Evolutionary conservation across 2,113 vertebrate species (phyloP), one percentile per base, ranked within the genome.

Genomic region (Pristiophorus japonicus): DNA sequence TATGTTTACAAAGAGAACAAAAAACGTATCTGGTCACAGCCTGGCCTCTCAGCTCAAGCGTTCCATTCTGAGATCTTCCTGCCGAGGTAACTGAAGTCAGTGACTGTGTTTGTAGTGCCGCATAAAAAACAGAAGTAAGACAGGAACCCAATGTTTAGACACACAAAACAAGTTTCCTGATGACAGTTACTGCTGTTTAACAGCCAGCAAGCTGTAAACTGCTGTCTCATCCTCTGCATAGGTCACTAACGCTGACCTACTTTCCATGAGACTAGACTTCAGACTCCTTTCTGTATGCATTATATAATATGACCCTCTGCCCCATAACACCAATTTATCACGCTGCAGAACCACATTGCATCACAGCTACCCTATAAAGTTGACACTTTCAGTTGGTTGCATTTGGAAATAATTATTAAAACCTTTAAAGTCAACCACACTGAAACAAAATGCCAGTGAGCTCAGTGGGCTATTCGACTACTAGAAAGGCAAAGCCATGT

Each of bases 151-250:
- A 96, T 97, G 96, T 97, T 97, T 97, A 97, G 96, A 97, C 97
- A 96, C 96, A 96, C 96, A 96, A 96, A 96, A 96, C 96, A 59
- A 97, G 97, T 97, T 98, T 98, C 98, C 98, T 98, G 98, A 97
- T 98, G 97, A 97, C 97, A 94, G 81, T 24, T 97, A 96, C 96
- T 51, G 96, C 97, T 97, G 97, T 96, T 95, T 96, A 96, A 96
- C 96, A 97, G 97, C 96, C 97, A 97, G 96, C 97, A 96, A 96
- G 96, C 96, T 96, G 96, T 97, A 98, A 98, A 98, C 96, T 98
- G 98, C 98, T 98, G 98, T 97, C 97, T 98, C 98, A 98, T 98
- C 96, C 97, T 98, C 97, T 95, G 81, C 10, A 96, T 96, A 96
- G 97, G 98, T 97, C 98, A 97, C 97, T 96, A 96, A 90, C 30